Evolutionary conservation across 2,797 vertebrate species (phyloP).

Genomic region (Caiman crocodilus): DNA sequence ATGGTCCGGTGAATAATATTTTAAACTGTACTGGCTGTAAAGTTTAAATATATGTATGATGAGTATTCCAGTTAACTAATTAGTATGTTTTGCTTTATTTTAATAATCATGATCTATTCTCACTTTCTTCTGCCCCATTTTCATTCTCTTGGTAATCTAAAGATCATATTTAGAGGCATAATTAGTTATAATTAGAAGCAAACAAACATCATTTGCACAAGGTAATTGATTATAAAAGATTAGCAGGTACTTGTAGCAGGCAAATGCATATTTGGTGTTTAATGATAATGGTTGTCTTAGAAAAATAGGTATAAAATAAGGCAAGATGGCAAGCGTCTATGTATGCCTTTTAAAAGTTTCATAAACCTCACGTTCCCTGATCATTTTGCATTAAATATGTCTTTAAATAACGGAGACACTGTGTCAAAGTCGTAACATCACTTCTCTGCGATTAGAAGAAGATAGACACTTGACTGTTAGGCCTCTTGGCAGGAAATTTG

Average conservation of each 20-base stretch:
- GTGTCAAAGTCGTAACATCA: constrained; percentile 63
- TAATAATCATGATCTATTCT: constrained; percentile 76
- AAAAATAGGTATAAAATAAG: constrained; percentile 6
- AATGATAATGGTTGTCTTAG: constrained; percentile 43
- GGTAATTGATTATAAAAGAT: constrained; percentile 74
- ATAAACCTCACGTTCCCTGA: neutral
- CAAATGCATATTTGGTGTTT: constrained; percentile 29
- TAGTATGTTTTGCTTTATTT: constrained; percentile 80
- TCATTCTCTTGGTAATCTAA: constrained; percentile 77
- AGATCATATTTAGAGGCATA: constrained; percentile 81
- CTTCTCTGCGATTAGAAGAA: constrained; percentile 29
- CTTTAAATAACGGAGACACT: constrained; percentile 63
- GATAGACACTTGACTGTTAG: constrained; percentile 81
- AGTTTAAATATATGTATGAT: constrained; percentile 76
- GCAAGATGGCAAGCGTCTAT: neutral
- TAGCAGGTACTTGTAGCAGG: constrained; percentile 59
- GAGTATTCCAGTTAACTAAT: constrained; percentile 76
- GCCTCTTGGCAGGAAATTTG: constrained; percentile 84
- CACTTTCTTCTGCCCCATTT: constrained; percentile 69
- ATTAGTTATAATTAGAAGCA: constrained; percentile 84
- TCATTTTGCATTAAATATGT: constrained; percentile 64
- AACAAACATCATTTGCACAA: constrained; percentile 78
- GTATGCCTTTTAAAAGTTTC: constrained; percentile 55
- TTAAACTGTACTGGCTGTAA: constrained; percentile 61
- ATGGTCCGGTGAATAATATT: constrained; percentile 52